Percentiles rank a stretch among this genome's conserved stretches.
These are phyloP conservation scores for Polyploca ridens DNA, from an alignment of 2,888 invertebrate species.

Conservation along the genomic window DNA sequence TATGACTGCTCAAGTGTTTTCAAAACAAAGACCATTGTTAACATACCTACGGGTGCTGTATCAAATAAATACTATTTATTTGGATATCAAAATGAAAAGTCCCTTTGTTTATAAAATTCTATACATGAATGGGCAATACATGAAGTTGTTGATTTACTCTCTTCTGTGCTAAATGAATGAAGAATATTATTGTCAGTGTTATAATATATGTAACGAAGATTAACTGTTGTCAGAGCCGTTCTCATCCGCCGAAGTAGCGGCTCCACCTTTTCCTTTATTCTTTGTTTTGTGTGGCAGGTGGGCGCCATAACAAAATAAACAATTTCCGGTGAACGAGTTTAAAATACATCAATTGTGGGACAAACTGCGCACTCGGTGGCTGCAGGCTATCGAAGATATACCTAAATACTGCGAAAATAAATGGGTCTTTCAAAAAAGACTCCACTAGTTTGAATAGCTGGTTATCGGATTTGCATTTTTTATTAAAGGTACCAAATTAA, in stretches of 20 bases:
- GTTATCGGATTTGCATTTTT: background rate
- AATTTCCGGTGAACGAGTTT: slow-evolving; percentile 59
- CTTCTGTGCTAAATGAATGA: background rate
- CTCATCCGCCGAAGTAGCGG: slow-evolving; percentile 15
- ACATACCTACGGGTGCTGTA: background rate
- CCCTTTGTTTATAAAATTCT: background rate
- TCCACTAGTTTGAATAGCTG: background rate
- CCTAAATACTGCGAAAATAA: slow-evolving; percentile 6
- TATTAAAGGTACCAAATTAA: background rate
- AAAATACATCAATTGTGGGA: slow-evolving; percentile 46
- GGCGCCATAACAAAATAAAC: slow-evolving; percentile 53
- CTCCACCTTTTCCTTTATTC: slow-evolving; percentile 35
- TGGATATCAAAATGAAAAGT: background rate
- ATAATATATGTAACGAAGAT: background rate
- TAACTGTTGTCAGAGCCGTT: slow-evolving; percentile 12
- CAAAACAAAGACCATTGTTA: slow-evolving; percentile 22
- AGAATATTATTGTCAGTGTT: background rate
- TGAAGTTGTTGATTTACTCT: background rate
- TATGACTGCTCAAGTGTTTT: slow-evolving; percentile 17
- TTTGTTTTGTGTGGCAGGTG: slow-evolving; percentile 57
- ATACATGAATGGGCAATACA: background rate
- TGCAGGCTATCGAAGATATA: slow-evolving; percentile 24
- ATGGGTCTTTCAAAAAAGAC: background rate
- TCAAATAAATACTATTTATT: slow-evolving; percentile 16
- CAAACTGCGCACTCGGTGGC: slow-evolving; percentile 29